Evolutionary conservation across 2,797 vertebrate genomes (phyloP), one percentile per base, ranked within the genome.

Genomic region (Halcyon smyrnensis): DNA sequence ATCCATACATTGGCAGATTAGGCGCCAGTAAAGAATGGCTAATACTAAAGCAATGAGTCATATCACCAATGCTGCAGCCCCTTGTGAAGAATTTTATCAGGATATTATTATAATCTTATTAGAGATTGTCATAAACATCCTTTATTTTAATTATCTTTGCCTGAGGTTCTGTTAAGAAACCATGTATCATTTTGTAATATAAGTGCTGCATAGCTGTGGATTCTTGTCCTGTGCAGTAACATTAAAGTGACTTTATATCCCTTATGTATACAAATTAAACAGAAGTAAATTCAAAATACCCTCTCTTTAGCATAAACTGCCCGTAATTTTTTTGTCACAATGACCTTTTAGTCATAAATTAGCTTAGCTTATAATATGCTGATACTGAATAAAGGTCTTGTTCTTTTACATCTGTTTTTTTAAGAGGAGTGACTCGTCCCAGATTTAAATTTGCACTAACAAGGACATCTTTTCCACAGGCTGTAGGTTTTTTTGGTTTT

Each of bases 141-240:
- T 95, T 96, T 73, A 67, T 87, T 93, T 68, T 88, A 91, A 89
- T 93, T 95, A 24, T 54, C 45, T 86, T 87, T 95, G 87, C 76
- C 82, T 86, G 51, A 65, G 59, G 57, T 88, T 92, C 67, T 95
- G 74, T 57, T 94, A 34, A 74, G 45, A 81, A 91, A 68, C 32
- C 1, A 1, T 84, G n/a, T 80, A 76, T 93, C n/a, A 80, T 84
- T 94, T 95, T 83, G 90, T 70, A 67, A 84, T 56, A 84, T 24
- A 85, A 93, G 87, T 60, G 46, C 32, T 89, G 93, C 48, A 8
- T 77, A 95, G 87, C 56, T 59, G 14, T 71, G 46, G 28, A 16
- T 76, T 59, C 76, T 84, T 96, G 43, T 51, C 46, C 32, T 54
- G 14, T 51, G 59, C 36, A 63, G 46, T 54, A 57, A 20, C 41